Evolutionary conservation across 2,888 invertebrate genomes (phyloP).

Genomic region (Watsonalla cultraria): DNA sequence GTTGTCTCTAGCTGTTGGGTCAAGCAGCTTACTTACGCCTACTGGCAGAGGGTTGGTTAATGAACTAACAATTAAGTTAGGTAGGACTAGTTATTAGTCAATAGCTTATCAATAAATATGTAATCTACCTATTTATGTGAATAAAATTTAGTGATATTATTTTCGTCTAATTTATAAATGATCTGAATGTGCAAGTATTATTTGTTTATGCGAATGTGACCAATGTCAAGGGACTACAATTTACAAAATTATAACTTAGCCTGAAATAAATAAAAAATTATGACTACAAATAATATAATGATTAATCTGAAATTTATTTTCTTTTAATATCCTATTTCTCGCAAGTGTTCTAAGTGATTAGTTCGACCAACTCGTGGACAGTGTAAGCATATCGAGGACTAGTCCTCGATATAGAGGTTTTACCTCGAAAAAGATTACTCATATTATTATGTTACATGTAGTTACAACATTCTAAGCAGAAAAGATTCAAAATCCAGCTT

Average conservation of each 20-base stretch:
- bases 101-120: conserved; percentile 17
- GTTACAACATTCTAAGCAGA: no score
- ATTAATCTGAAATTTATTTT: not conserved
- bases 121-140: conserved; percentile 17
- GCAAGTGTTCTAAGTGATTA: no score
- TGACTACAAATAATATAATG: no score
- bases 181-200: conserved; percentile 47
- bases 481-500: no score
- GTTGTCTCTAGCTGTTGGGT: conserved; percentile 17
- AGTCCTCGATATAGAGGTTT: no score
- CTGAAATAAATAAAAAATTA: conserved; percentile 1
- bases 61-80: not conserved
- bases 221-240: conserved; percentile 21
- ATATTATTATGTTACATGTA: no score
- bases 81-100: conserved; percentile 9
- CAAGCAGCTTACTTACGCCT: conserved; percentile 46
- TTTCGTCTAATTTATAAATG: conserved; percentile 34
- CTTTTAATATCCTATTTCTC: not conserved
- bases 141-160: conserved; percentile 24
- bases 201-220: conserved; percentile 39
- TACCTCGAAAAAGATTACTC: no score
- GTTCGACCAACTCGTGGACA: no score
- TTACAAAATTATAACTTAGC: conserved; percentile 4
- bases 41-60: conserved; percentile 29
- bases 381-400: no score